Conservation (phyloP, 1,140 invertebrate genomes). For the Aleiodes sp. region DNA sequence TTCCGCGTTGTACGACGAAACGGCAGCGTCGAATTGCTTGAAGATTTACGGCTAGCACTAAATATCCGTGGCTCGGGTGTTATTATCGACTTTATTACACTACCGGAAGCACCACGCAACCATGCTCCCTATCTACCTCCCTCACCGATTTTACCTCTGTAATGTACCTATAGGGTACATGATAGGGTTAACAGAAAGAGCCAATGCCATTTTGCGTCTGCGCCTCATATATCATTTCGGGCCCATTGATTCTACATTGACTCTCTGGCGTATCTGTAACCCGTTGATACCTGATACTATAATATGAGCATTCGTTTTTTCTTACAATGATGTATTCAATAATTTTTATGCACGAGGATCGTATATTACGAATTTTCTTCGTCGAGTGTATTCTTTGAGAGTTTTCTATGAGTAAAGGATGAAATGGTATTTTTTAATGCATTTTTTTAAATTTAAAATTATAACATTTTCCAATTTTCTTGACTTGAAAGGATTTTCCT, state of each 20-base stretch:
- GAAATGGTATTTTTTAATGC: no score
- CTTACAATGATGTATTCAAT: no score
- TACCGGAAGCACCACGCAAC: constrained; percentile 37
- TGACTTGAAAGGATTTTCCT: no score
- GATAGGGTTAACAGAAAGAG: constrained; percentile 59
- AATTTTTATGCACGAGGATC: no score
- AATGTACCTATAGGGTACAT: constrained; percentile 18
- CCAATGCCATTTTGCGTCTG: constrained; percentile 53
- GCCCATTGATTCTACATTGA: constrained; percentile 53
- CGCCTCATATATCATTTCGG: constrained; percentile 55
- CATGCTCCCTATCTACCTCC: constrained; percentile 6
- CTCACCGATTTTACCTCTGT: neutral
- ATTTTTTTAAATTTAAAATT: no score
- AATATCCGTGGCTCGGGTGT: constrained; percentile 58
- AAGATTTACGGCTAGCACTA: constrained; percentile 62
- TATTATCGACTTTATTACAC: constrained; percentile 61
- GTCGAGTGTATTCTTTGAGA: no score
- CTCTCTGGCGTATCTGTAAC: constrained; percentile 15
- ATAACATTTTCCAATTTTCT: no score
- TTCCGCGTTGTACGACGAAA: constrained; percentile 47
- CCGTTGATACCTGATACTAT: constrained; percentile 11
- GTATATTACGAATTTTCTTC: no score
- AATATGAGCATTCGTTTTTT: neutral
- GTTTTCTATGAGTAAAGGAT: no score
- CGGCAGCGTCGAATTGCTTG: constrained; percentile 56